A percentile compares a stretch with the other conserved stretches of the same genome.
These are phyloP conservation scores for Cordylochernes scorpioides DNA, from an alignment of 2,888 invertebrate genomes.

Conservation along the genomic window DNA sequence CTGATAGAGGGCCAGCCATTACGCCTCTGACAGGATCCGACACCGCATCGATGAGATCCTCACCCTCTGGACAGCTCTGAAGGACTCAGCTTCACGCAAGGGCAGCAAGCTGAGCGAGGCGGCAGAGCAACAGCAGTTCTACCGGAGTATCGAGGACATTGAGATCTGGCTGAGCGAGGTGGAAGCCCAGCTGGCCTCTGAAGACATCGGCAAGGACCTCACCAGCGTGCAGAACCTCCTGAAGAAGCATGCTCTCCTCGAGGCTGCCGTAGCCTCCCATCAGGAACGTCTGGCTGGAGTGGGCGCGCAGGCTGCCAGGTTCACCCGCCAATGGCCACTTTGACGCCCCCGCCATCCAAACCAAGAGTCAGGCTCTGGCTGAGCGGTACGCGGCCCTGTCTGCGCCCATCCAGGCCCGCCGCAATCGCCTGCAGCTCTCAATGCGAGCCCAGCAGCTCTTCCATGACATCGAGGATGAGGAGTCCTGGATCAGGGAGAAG, in stretches of 20 bases:
- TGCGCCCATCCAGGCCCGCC: conserved; percentile 59
- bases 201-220: conserved; percentile 91
- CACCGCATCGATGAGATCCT: conserved; percentile 52
- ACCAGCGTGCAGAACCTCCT: conserved; percentile 94
- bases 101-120: conserved; percentile 45
- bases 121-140: conserved; percentile 89
- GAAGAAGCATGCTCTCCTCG: conserved; percentile 86
- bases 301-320: too few species aligned
- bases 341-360: conserved; percentile 75
- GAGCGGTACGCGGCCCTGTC: conserved; percentile 35
- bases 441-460: conserved; percentile 86
- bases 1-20: conserved; percentile 65
- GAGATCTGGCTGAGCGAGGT: conserved; percentile 92
- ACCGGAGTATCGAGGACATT: conserved; percentile 87
- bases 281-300: conserved; percentile 79
- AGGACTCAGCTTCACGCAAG: conserved; percentile 68
- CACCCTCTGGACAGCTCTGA: conserved; percentile 64
- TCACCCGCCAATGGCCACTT: conserved; percentile 92
- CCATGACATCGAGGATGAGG: conserved; percentile 91
- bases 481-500: conserved; percentile 97
- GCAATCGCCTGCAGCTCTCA: conserved; percentile 67
- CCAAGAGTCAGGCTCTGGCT: conserved; percentile 33
- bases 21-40: conserved; percentile 35
- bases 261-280: conserved; percentile 83
- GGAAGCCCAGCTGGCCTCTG: conserved; percentile 70